These are phyloP conservation scores for Alauda arvensis DNA, from an alignment of 2,797 vertebrate species.

Conservation along the genomic window DNA sequence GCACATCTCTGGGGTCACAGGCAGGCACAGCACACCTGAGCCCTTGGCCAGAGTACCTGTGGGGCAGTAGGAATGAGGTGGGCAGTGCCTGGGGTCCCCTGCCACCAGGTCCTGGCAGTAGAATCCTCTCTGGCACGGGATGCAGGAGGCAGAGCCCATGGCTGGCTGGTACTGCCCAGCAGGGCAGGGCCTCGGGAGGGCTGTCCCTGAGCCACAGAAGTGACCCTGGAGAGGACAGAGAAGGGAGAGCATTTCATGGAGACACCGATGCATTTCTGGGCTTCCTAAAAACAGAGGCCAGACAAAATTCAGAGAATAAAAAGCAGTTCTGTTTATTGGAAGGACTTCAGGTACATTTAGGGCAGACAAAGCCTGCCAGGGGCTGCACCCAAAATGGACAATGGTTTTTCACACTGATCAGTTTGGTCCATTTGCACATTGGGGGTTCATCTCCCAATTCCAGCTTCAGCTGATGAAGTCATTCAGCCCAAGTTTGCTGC, in stretches of 20 bases:
- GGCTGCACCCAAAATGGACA: neutral
- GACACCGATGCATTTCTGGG: accelerated
- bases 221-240: conserved; percentile 77
- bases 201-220: conserved; percentile 80
- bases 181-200: conserved; percentile 78
- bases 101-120: conserved; percentile 84
- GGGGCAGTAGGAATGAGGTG: conserved; percentile 86
- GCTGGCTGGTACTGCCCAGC: conserved; percentile 87
- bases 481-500: neutral
- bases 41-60: conserved; percentile 67
- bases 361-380: neutral
- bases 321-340: neutral
- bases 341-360: neutral
- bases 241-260: neutral
- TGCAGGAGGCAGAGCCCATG: conserved; percentile 76
- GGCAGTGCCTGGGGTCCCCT: conserved; percentile 79
- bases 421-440: neutral
- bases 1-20: neutral
- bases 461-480: neutral
- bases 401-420: neutral
- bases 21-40: neutral
- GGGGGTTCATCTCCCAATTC: neutral
- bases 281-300: neutral
- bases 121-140: conserved; percentile 85
- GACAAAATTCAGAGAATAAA: neutral